These are phyloP conservation scores for Iselma pallidipennis DNA, from an alignment of 2,888 invertebrate species.

Conservation along the genomic window DNA sequence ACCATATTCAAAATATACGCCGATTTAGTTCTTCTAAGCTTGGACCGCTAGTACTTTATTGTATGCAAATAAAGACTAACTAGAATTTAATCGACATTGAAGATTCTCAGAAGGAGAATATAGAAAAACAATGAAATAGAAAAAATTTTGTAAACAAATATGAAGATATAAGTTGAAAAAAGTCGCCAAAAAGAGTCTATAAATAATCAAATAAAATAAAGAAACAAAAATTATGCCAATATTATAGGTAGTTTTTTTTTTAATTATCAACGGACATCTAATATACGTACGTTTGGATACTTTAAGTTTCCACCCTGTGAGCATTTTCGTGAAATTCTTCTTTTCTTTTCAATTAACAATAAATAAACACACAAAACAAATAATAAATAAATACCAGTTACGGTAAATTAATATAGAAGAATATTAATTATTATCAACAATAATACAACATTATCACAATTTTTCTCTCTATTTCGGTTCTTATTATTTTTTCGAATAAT, in stretches of 20 bases:
- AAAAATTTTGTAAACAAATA: no score
- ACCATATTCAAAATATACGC: no score
- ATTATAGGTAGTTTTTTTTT: no score
- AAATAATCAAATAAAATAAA: not conserved
- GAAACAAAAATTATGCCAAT: no score
- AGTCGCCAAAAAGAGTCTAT: not conserved
- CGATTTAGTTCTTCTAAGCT: no score
- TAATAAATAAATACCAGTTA: not conserved
- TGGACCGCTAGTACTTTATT: no score
- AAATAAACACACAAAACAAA: not conserved
- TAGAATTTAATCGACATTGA: no score
- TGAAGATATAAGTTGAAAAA: not conserved
- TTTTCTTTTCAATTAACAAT: not conserved
- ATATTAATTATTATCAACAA: not conserved
- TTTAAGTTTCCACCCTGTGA: constrained; percentile 18
- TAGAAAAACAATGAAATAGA: no score
- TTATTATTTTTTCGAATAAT: no score
- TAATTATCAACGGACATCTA: not conserved
- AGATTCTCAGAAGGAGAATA: no score
- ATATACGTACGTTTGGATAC: constrained; percentile 22
- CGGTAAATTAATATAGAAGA: no score
- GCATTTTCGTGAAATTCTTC: constrained; percentile 10
- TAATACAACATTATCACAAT: not conserved
- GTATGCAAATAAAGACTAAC: no score
- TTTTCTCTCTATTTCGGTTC: not conserved